Base-by-base conservation (phyloP, 2,888 invertebrate genomes). In the Sphecodes monilicornis region DNA sequence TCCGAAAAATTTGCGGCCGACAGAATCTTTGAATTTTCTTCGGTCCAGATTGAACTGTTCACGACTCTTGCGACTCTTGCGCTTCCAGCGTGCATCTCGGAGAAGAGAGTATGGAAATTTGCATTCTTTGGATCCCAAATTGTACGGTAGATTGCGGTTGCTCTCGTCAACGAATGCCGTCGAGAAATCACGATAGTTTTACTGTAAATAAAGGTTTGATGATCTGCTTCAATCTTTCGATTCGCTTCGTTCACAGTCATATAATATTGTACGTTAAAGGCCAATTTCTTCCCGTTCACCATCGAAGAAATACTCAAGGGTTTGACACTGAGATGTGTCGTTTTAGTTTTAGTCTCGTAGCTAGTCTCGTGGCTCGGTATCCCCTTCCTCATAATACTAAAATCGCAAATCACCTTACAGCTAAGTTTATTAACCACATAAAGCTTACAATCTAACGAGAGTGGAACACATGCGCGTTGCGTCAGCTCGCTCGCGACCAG, bases 381-480 rank as follows among this genome's bases (percentile, higher is more conserved):
- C 69, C 76, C 72, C 82, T 79, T 76, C 81, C 81, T 77, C 75
- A 43, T 84, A 84, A 84, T 84, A 84, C 84, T 84, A 79, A 81
- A 71, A 78, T 78, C 84, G 78, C 81, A 43, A 57, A 81, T 76
- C 78, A 60, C 78, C 84, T 82, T 81, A 84, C 22, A 77, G 54
- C 85, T 87, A 86, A 85, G 75, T 82, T 85, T 87, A 84, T 85
- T 87, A 84, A 88, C 85, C 88, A 88, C 91, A 90, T 92, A 90
- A 92, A 90, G 90, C 92, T 94, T 93, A 93, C 69, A 83, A 86
- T 91, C 92, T 93, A 94, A 93, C 93, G 91, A 92, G 94, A 94
- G 93, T 94, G 94, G 94, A 94, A 94, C 94, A 94, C 94, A 94
- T 94, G 94, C 93, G 92, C 92, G 93, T 93, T 93, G 93, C 93